Conservation (phyloP, 2,888 invertebrate species). For the Drosophila testacea region DNA sequence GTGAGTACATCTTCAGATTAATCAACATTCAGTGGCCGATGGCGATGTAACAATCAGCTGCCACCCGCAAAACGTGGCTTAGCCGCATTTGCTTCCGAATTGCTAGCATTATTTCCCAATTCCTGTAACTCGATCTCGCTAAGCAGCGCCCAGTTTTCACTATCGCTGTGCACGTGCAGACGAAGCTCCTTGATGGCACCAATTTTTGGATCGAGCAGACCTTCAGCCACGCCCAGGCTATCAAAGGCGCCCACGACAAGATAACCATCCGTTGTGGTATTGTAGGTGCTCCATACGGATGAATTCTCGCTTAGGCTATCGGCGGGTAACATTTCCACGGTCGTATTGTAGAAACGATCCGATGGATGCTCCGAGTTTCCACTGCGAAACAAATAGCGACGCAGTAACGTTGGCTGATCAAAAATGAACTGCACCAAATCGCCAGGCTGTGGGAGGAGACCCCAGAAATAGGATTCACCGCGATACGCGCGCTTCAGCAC, state of each 20-base stretch:
- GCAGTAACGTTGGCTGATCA: slow-evolving; percentile 87
- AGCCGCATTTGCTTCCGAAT: slow-evolving; percentile 58
- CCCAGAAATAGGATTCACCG: slow-evolving; percentile 97
- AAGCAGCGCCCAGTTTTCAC: slow-evolving; percentile 95
- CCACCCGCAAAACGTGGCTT: slow-evolving; percentile 63
- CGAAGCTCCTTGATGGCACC: slow-evolving; percentile 90
- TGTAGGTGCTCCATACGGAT: slow-evolving; percentile 86
- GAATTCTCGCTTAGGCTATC: slow-evolving; percentile 85
- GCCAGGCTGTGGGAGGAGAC: slow-evolving; percentile 92
- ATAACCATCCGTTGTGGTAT: slow-evolving; percentile 89
- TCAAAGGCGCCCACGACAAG: slow-evolving; percentile 91
- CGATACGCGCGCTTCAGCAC: slow-evolving; percentile 92
- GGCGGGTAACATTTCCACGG: slow-evolving; percentile 91
- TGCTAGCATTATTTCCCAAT: slow-evolving; percentile 86
- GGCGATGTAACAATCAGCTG: slow-evolving; percentile 79
- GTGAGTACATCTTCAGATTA: slow-evolving; percentile 7
- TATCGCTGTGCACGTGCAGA: slow-evolving; percentile 91
- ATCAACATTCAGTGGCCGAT: slow-evolving; percentile 36
- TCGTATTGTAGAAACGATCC: slow-evolving; percentile 94
- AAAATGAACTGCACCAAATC: slow-evolving; percentile 93
- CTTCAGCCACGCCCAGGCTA: slow-evolving; percentile 92
- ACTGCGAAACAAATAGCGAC: slow-evolving; percentile 92
- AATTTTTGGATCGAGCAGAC: slow-evolving; percentile 88
- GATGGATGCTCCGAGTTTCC: slow-evolving; percentile 95
- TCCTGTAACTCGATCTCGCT: slow-evolving; percentile 88